Percentiles rank a stretch among this genome's conserved stretches.
phyloP scores from a whole-genome alignment of 2,888 invertebrate species.

The Cantharis rufa region DNA sequence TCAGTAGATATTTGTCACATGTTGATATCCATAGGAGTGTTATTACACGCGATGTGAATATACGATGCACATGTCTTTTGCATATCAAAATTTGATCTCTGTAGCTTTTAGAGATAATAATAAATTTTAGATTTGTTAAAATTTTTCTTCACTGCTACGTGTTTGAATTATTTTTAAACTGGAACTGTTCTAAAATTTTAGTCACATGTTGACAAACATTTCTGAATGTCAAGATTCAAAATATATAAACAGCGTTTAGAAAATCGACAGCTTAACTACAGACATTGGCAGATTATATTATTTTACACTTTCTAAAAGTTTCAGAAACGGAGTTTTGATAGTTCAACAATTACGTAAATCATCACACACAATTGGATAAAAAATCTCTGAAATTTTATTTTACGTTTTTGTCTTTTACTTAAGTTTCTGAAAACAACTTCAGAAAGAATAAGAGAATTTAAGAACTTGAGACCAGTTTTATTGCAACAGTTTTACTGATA shows the following conservation, averaged over 20 bases:
- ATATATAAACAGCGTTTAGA: not conserved
- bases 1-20: not conserved
- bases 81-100: not conserved
- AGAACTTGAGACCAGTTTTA: not conserved
- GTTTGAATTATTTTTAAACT: not conserved
- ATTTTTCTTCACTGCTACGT: not conserved
- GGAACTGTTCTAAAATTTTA: not conserved
- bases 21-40: not conserved
- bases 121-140: not conserved
- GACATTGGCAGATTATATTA: not conserved
- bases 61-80: not conserved
- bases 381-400: not conserved
- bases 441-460: not conserved
- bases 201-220: not conserved
- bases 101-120: not conserved
- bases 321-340: not conserved
- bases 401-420: not conserved
- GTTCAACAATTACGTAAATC: not conserved
- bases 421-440: not conserved
- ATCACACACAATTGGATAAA: not conserved
- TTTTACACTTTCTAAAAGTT: not conserved
- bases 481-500: not conserved
- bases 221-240: not conserved
- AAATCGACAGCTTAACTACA: not conserved
- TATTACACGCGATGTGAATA: not conserved